These are phyloP conservation scores for Rousettus leschenaultii DNA, from an alignment of 2,113 vertebrate genomes.

Conservation along the genomic window DNA sequence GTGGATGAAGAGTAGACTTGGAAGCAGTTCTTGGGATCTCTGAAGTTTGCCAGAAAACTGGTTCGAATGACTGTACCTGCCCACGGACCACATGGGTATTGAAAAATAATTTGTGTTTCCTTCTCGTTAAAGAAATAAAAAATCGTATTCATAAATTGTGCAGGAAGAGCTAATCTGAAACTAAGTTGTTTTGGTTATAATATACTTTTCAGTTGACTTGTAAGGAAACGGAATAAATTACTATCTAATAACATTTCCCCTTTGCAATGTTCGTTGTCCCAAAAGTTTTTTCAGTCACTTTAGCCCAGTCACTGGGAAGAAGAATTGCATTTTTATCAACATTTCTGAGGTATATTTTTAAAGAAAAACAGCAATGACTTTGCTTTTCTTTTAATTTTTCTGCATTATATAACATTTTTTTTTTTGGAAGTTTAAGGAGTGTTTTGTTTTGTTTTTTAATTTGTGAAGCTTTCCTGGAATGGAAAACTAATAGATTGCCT, in stretches of 20 bases:
- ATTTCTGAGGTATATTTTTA: not conserved
- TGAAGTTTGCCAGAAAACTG: not conserved
- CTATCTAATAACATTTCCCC: not conserved
- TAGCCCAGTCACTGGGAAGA: not conserved
- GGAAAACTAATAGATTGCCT: not conserved
- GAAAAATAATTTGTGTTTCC: not conserved
- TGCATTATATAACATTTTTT: not conserved
- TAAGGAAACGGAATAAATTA: slow-evolving; percentile 12
- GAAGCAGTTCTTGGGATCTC: not conserved
- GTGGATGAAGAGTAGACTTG: not conserved
- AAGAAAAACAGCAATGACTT: not conserved
- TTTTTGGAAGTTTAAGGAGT: not conserved
- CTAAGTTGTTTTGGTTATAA: slow-evolving; percentile 25
- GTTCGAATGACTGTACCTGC: not conserved
- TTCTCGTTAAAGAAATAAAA: not conserved
- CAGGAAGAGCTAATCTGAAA: not conserved
- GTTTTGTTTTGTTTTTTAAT: not conserved
- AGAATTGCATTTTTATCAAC: not conserved
- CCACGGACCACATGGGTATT: not conserved
- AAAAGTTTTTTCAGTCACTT: not conserved
- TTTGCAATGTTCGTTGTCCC: not conserved
- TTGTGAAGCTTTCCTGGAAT: slow-evolving; percentile 8
- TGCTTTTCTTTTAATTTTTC: not conserved
- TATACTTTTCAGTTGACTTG: slow-evolving; percentile 4
- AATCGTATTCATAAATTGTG: not conserved